Evolutionary conservation across 2,113 vertebrate genomes (phyloP).

Genomic region (Ochotona princeps): DNA sequence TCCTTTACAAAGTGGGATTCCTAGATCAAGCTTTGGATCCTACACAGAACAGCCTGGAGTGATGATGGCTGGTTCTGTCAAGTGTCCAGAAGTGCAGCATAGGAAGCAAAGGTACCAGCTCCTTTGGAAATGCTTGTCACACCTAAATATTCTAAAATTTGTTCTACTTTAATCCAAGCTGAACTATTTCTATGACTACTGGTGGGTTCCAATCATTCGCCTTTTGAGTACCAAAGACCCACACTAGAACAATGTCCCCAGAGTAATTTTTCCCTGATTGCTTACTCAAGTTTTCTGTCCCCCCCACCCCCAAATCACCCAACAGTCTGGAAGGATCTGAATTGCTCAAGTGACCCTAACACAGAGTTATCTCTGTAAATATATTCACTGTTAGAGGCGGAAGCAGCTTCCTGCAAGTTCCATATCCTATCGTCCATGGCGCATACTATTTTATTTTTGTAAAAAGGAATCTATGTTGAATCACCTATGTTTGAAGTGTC

Average conservation of each 20-base stretch:
- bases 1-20: background rate
- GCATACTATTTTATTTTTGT: background rate
- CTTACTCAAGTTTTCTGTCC: background rate
- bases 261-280: background rate
- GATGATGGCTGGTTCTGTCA: background rate
- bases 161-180: background rate
- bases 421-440: background rate
- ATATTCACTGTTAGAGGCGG: background rate
- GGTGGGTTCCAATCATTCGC: background rate
- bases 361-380: conserved; percentile 2
- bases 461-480: background rate
- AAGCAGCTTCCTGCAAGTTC: background rate
- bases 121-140: background rate
- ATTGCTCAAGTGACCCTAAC: background rate
- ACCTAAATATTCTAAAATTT: conserved; percentile 16
- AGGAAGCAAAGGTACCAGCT: background rate
- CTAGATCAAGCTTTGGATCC: background rate
- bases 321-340: background rate
- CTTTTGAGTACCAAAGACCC: background rate
- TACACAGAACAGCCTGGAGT: background rate
- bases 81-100: background rate
- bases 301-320: background rate
- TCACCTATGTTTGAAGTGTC: conserved; percentile 7
- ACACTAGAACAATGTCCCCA: background rate
- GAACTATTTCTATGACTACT: background rate